Conservation (phyloP, 2,888 invertebrate species). For the Sinotaia quadrata region DNA sequence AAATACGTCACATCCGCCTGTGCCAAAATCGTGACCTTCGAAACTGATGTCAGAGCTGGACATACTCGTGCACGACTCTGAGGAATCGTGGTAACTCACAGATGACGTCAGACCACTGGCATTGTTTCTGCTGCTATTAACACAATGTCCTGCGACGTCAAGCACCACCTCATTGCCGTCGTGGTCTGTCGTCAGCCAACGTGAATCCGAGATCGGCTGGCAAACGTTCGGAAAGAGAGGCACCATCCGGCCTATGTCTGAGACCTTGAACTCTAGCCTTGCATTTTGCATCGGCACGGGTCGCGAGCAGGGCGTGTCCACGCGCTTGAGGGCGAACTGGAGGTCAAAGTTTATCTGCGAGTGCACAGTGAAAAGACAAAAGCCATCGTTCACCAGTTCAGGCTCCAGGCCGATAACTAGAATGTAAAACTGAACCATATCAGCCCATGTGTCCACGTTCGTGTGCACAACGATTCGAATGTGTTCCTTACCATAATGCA, state of each 20-base stretch:
- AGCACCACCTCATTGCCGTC: constrained; percentile 62
- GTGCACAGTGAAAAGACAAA: constrained; percentile 62
- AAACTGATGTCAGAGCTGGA: constrained; percentile 28
- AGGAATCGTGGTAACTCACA: constrained; percentile 1
- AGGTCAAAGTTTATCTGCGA: constrained; percentile 55
- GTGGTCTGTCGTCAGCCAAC: constrained; percentile 64
- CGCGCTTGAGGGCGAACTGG: constrained; percentile 63
- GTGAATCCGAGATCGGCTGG: constrained; percentile 54
- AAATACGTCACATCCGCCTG: not conserved
- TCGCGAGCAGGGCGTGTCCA: constrained; percentile 34
- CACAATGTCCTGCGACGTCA: constrained; percentile 33
- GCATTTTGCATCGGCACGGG: constrained; percentile 49
- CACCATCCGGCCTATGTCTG: constrained; percentile 60
- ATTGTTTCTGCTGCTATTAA: not conserved
- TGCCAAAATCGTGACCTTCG: constrained; percentile 24
- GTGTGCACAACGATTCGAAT: constrained; percentile 60
- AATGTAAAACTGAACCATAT: constrained; percentile 63
- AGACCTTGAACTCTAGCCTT: constrained; percentile 56
- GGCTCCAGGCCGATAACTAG: constrained; percentile 58
- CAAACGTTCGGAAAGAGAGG: constrained; percentile 64
- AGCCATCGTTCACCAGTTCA: constrained; percentile 56
- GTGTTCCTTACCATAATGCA: constrained; percentile 65
- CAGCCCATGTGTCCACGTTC: constrained; percentile 57
- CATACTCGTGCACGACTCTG: constrained; percentile 20
- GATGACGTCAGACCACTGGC: not conserved